A percentile compares a stretch with the other conserved stretches of the same genome.
These are phyloP conservation scores for Neuroscelio doddi DNA, from an alignment of 2,888 invertebrate species.

Conservation along the genomic window DNA sequence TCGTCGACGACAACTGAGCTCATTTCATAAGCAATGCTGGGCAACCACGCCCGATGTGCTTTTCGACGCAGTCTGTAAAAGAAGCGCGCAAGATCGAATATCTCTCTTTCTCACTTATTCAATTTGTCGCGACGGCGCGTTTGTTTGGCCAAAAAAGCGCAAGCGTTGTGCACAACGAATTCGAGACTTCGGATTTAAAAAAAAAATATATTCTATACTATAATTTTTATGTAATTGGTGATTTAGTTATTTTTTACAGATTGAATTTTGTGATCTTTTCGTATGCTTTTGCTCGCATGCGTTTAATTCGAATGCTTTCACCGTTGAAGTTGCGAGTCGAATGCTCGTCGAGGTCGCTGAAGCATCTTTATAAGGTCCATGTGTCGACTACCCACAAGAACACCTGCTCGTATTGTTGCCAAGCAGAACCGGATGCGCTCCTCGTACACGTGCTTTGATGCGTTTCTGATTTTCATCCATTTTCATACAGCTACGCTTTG, in stretches of 20 bases:
- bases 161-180: not conserved
- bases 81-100: not conserved
- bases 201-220: no score
- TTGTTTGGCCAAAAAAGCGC: not conserved
- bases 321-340: not conserved
- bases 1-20: not conserved
- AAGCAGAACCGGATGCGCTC: not conserved
- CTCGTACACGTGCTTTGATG: not conserved
- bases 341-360: not conserved
- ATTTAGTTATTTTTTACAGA: no score
- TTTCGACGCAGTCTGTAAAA: not conserved
- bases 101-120: not conserved
- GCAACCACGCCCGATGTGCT: slow-evolving; percentile 5
- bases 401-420: slow-evolving; percentile 2
- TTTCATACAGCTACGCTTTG: no score
- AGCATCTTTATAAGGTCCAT: not conserved
- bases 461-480: no score
- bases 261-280: no score
- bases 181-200: not conserved
- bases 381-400: not conserved
- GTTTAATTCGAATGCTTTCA: not conserved
- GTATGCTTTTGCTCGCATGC: not conserved
- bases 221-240: no score
- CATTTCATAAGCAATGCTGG: not conserved
- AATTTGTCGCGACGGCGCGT: slow-evolving; percentile 1